A percentile compares a stretch with the other conserved stretches of the same genome.
Conservation (phyloP, 92 coral and sea anemone genomes). For the Anthopleura xanthogrammica region DNA sequence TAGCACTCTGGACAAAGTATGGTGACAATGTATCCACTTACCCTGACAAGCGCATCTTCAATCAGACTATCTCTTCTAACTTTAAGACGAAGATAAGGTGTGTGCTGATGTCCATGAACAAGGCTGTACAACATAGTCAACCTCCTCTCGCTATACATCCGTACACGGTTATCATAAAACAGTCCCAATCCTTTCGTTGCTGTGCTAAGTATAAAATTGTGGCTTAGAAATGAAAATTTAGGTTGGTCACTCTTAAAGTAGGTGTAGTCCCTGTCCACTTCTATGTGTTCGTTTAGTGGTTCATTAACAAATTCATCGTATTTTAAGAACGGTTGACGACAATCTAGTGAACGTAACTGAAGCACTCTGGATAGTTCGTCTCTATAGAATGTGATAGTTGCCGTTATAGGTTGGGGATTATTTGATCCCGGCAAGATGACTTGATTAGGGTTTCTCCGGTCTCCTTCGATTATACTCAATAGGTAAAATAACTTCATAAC, state of each 20-base stretch:
- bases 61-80: constrained; percentile 93
- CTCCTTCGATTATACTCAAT: constrained; percentile 79
- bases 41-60: constrained; percentile 96
- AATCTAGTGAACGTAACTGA: constrained; percentile 44
- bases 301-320: constrained; percentile 82
- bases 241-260: constrained; percentile 64
- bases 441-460: constrained; percentile 43
- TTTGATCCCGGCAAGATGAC: constrained; percentile 30
- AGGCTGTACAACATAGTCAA: constrained; percentile 87
- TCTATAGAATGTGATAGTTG: constrained; percentile 18
- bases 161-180: constrained; percentile 95
- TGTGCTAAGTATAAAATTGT: constrained; percentile 83
- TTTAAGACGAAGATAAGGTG: constrained; percentile 86
- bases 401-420: not conserved
- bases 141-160: constrained; percentile 95
- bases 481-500: constrained; percentile 75
- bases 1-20: too few relatives aligned
- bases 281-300: constrained; percentile 80
- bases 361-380: constrained; percentile 70
- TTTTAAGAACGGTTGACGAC: constrained; percentile 62
- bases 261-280: constrained; percentile 79
- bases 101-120: constrained; percentile 89
- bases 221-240: constrained; percentile 75
- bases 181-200: constrained; percentile 89
- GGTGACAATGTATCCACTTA: constrained; percentile 42